Evolutionary conservation across 1,140 invertebrate genomes (phyloP).

Genomic region (Trypoxylus dichotomus): DNA sequence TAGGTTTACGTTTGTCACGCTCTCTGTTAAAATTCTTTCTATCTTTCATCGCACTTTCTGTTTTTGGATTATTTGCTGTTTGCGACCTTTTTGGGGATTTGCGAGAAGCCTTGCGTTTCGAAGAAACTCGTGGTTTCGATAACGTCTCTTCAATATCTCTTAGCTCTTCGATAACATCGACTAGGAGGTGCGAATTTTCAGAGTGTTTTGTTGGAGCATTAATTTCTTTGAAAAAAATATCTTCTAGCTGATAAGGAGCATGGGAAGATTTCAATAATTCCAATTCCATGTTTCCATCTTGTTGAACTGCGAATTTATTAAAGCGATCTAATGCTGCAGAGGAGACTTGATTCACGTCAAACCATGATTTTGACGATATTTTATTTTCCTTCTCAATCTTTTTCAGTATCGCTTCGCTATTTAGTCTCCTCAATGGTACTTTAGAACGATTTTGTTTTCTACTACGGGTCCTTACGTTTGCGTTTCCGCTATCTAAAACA

Average conservation of each 20-base stretch:
- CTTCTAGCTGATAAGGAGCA: neutral
- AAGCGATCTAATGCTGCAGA: too few relatives aligned
- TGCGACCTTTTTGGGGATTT: neutral
- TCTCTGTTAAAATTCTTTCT: neutral
- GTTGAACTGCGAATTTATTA: neutral
- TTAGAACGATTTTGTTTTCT: neutral
- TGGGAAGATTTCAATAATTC: neutral
- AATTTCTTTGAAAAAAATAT: neutral
- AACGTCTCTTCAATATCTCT: neutral
- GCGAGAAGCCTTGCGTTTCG: neutral
- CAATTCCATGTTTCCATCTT: neutral
- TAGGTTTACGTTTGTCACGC: neutral
- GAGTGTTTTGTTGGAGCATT: neutral
- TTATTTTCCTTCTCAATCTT: neutral
- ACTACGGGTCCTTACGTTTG: neutral
- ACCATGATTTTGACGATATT: neutral
- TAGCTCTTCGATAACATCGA: neutral
- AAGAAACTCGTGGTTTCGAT: neutral
- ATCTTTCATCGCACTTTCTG: neutral
- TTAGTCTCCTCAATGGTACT: neutral
- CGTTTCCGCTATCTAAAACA: neutral
- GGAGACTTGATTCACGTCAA: neutral
- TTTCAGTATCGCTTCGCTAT: neutral
- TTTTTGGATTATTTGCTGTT: neutral
- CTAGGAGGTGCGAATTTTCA: neutral